A percentile compares a stretch with the other conserved stretches of the same genome.
Evolutionary conservation across 1,140 invertebrate species (phyloP).

Genomic region (Ceratina australensis): DNA sequence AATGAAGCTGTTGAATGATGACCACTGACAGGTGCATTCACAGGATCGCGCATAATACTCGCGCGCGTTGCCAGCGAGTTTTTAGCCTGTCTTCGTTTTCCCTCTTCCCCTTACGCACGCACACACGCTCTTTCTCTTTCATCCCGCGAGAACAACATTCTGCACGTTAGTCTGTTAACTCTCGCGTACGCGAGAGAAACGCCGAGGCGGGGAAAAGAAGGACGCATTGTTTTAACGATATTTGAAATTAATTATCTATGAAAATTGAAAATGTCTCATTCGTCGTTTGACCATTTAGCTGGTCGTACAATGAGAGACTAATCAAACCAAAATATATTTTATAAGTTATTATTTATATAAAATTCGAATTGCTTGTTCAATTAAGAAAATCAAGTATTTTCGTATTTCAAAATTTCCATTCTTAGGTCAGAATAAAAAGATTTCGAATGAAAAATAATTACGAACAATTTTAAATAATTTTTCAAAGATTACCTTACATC

Average conservation of each 20-base stretch:
- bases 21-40: conserved; percentile 72
- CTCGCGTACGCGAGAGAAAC: background rate
- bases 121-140: background rate
- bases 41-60: conserved; percentile 61
- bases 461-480: background rate
- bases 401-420: background rate
- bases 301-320: too few species aligned
- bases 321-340: too few species aligned
- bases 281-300: too few species aligned
- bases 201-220: conserved; percentile 42
- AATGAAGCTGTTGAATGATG: conserved; percentile 74
- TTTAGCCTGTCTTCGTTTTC: conserved; percentile 50
- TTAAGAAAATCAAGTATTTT: too few species aligned
- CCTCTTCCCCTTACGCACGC: conserved; percentile 26
- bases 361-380: too few species aligned
- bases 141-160: background rate
- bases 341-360: too few species aligned
- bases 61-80: conserved; percentile 56
- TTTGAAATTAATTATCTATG: conserved; percentile 58
- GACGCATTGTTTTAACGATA: conserved; percentile 44
- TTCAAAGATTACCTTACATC: background rate
- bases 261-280: conserved; percentile 54
- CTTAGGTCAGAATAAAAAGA: background rate
- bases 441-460: background rate
- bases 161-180: background rate